Conservation (phyloP, 2,113 vertebrate genomes). For the Cyanistes caeruleus region DNA sequence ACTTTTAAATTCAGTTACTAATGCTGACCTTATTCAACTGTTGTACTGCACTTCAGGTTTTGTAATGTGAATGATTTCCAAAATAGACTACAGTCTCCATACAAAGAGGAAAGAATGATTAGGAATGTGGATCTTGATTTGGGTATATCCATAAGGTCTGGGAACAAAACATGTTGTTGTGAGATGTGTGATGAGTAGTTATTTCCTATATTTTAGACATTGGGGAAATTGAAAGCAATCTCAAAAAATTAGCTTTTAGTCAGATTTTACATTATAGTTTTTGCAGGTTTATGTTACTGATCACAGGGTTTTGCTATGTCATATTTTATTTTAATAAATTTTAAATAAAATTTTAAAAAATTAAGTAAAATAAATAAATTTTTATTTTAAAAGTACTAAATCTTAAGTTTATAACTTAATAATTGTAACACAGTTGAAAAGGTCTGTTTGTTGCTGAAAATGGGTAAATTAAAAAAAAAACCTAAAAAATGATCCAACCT, state of each 20-base stretch:
- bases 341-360: no score
- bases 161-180: neutral
- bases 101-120: neutral
- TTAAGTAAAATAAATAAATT: no score
- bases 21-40: neutral
- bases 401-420: neutral
- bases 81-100: neutral
- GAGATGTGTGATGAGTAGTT: neutral
- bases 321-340: neutral
- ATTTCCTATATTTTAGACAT: neutral
- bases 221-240: neutral
- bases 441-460: neutral
- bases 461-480: neutral
- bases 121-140: neutral
- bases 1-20: neutral
- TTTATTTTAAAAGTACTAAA: no score
- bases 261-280: neutral
- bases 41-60: neutral
- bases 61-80: neutral
- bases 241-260: neutral
- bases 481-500: rapidly evolving
- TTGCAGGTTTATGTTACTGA: neutral
- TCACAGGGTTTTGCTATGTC: neutral
- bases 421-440: neutral
- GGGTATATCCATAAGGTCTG: neutral